These are phyloP conservation scores for Darwinula stevensoni DNA, from an alignment of 2,888 invertebrate species.

Conservation along the genomic window DNA sequence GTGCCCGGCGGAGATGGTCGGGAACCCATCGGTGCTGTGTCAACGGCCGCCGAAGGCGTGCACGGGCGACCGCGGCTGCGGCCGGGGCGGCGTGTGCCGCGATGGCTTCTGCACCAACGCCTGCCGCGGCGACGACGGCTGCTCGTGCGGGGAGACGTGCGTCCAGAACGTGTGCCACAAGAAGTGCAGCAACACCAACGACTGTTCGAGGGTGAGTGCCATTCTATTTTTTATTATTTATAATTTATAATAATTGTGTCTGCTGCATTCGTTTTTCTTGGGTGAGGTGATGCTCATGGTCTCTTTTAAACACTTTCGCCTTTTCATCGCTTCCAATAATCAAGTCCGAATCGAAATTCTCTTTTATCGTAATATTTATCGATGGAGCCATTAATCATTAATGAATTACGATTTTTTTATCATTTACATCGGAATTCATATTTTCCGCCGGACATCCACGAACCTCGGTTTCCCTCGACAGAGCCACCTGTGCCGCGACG, in stretches of 20 bases:
- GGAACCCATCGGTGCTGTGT: constrained; percentile 33
- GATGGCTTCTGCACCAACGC: constrained; percentile 38
- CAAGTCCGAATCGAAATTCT: too few species aligned
- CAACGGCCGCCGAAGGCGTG: constrained; percentile 16
- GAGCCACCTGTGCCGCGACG: constrained; percentile 4
- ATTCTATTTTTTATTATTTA: too few species aligned
- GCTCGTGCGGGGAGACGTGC: constrained; percentile 54
- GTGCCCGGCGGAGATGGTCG: constrained; percentile 30
- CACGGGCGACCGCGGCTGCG: constrained; percentile 10
- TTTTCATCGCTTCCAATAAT: too few species aligned
- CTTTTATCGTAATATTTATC: too few species aligned
- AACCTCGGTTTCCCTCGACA: too few species aligned
- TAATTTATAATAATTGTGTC: too few species aligned
- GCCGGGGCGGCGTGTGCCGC: constrained; percentile 28
- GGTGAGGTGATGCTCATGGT: neutral
- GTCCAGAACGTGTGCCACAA: constrained; percentile 36
- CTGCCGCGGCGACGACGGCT: constrained; percentile 33
- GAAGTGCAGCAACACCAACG: constrained; percentile 29
- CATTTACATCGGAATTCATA: too few species aligned
- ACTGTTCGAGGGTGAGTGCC: constrained; percentile 27
- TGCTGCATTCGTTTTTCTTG: too few species aligned
- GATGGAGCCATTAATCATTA: too few species aligned
- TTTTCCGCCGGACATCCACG: too few species aligned
- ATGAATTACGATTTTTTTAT: too few species aligned
- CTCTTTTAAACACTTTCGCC: too few species aligned